Conservation (phyloP, 2,113 vertebrate genomes). For the Prochilodus magdalenae region DNA sequence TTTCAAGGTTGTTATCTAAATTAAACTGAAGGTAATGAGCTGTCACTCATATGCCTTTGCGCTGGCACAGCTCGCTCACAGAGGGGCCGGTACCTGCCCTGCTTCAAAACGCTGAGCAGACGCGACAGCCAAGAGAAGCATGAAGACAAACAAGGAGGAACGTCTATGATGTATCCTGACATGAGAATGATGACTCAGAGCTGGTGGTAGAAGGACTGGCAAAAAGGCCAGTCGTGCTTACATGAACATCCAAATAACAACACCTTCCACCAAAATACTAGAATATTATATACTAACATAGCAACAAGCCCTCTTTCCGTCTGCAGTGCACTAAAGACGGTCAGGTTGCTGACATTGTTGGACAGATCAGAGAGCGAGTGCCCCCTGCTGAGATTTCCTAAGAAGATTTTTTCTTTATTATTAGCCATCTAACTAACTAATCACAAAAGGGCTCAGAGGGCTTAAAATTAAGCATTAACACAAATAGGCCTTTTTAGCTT, state of each 20-base stretch:
- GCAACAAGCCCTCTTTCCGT: neutral
- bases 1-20: slow-evolving; percentile 66
- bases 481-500: neutral
- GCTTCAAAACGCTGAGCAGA: slow-evolving; percentile 53
- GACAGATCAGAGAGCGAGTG: neutral
- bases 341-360: neutral
- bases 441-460: neutral
- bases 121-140: slow-evolving; percentile 41
- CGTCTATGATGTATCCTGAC: slow-evolving; percentile 23
- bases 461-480: neutral
- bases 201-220: neutral
- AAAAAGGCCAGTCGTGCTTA: neutral
- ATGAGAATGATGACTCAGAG: slow-evolving; percentile 19
- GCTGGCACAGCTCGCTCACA: slow-evolving; percentile 56
- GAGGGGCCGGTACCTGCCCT: slow-evolving; percentile 50
- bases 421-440: neutral
- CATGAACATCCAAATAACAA: neutral
- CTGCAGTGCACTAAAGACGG: neutral
- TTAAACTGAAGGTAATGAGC: slow-evolving; percentile 70
- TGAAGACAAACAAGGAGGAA: slow-evolving; percentile 26
- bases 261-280: neutral
- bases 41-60: slow-evolving; percentile 67
- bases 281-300: too few species aligned
- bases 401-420: neutral
- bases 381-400: neutral